Conservation (phyloP, 2,113 vertebrate species). For the Syngnathus typhle region DNA sequence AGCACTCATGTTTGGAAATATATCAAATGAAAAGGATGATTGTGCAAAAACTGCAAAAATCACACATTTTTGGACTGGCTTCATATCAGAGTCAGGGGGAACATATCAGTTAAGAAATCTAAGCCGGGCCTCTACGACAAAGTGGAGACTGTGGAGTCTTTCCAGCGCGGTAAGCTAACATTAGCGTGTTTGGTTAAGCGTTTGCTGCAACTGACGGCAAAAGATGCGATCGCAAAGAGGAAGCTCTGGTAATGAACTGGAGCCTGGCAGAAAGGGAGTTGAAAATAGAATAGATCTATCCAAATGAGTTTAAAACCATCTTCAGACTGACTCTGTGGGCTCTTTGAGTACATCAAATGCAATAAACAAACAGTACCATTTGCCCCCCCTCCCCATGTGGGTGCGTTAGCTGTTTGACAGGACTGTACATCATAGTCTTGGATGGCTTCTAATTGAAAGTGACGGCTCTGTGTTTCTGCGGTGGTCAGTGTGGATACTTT, state of each 20-base stretch:
- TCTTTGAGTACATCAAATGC: constrained; percentile 7
- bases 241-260: neutral
- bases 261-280: neutral
- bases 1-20: neutral
- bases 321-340: neutral
- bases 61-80: no score
- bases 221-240: neutral
- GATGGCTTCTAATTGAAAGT: constrained; percentile 54
- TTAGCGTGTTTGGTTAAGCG: neutral
- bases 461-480: constrained; percentile 35
- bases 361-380: constrained; percentile 7
- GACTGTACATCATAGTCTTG: constrained; percentile 54
- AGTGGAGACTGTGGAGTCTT: neutral
- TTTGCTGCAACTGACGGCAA: neutral
- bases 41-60: no score
- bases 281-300: constrained; percentile 1
- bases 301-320: constrained; percentile 4
- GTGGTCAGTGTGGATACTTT: constrained; percentile 70
- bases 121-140: neutral
- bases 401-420: constrained; percentile 31
- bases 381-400: neutral
- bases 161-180: no score
- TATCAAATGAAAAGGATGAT: no score
- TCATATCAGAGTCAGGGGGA: no score
- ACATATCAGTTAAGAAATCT: no score